A percentile compares a stretch with the other conserved stretches of the same genome.
phyloP scores from a whole-genome alignment of 2,797 vertebrate species.

The Antennarius maculatus region DNA sequence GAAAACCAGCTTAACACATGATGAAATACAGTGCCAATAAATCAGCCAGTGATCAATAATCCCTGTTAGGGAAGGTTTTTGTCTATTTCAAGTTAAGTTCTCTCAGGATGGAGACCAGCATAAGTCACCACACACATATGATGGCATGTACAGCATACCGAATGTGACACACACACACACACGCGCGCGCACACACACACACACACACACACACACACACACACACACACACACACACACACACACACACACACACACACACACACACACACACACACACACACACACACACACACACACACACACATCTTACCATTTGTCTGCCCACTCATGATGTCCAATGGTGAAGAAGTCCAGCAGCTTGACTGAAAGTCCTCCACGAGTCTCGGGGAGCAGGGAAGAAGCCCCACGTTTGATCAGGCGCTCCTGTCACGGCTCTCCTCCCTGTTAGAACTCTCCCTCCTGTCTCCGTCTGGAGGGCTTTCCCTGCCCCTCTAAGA shows the following conservation, averaged over 20 bases:
- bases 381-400: not conserved
- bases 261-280: not conserved
- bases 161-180: not conserved
- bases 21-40: conserved; percentile 48
- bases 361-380: conserved; percentile 19
- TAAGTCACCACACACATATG: not conserved
- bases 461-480: conserved; percentile 29
- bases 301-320: conserved; percentile 62
- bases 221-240: too few species aligned
- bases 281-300: conserved; percentile 3
- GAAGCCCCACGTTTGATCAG: conserved; percentile 21
- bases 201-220: too few species aligned
- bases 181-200: too few species aligned
- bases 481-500: conserved; percentile 55
- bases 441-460: conserved; percentile 27
- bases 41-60: conserved; percentile 49
- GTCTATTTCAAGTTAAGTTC: conserved; percentile 47
- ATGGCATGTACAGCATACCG: not conserved
- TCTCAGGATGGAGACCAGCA: conserved; percentile 30
- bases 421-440: conserved; percentile 40
- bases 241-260: too few species aligned
- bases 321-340: conserved; percentile 65
- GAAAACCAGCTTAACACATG: conserved; percentile 21
- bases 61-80: conserved; percentile 28
- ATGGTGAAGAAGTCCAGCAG: conserved; percentile 28